Percentiles rank a stretch among this genome's conserved stretches.
Evolutionary conservation across 2,888 invertebrate genomes (phyloP).

Genomic region (Oscheius sp.): DNA sequence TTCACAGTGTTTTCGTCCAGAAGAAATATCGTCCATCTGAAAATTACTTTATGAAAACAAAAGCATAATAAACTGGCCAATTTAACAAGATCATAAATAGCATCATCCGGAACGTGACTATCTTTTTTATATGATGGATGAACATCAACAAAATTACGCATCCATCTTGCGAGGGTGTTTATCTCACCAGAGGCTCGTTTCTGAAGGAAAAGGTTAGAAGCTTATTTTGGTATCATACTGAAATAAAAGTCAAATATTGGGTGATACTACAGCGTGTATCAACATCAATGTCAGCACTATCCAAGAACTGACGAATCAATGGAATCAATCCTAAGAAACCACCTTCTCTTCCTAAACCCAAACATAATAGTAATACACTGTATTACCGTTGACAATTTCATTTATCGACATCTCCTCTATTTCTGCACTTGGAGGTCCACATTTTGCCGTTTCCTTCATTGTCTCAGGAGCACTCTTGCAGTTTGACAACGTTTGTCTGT

Average conservation of each 20-base stretch:
- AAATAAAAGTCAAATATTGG: constrained; percentile 82
- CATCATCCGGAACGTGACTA: constrained; percentile 85
- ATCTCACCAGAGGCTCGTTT: constrained; percentile 81
- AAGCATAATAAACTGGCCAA: constrained; percentile 41
- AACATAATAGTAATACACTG: neutral
- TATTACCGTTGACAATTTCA: constrained; percentile 92
- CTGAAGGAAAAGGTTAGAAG: too few relatives aligned
- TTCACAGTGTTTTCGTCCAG: constrained; percentile 64
- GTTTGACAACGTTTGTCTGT: constrained; percentile 53
- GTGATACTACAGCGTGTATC: constrained; percentile 95
- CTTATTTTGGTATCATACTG: constrained; percentile 33
- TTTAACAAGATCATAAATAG: constrained; percentile 86
- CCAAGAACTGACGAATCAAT: constrained; percentile 89
- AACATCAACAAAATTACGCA: constrained; percentile 84
- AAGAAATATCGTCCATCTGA: constrained; percentile 68
- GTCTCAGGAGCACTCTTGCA: constrained; percentile 67
- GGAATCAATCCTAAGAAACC: constrained; percentile 93
- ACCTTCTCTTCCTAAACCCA: constrained; percentile 76
- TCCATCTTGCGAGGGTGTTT: constrained; percentile 92
- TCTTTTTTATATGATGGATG: constrained; percentile 83
- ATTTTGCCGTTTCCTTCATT: constrained; percentile 48
- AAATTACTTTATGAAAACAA: constrained; percentile 8
- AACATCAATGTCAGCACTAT: constrained; percentile 94
- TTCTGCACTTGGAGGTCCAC: constrained; percentile 59
- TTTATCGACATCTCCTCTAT: constrained; percentile 85